Percentiles rank a stretch among this genome's conserved stretches.
Conservation (phyloP, 2,888 invertebrate species). For the Drepanosiphum platanoidis region DNA sequence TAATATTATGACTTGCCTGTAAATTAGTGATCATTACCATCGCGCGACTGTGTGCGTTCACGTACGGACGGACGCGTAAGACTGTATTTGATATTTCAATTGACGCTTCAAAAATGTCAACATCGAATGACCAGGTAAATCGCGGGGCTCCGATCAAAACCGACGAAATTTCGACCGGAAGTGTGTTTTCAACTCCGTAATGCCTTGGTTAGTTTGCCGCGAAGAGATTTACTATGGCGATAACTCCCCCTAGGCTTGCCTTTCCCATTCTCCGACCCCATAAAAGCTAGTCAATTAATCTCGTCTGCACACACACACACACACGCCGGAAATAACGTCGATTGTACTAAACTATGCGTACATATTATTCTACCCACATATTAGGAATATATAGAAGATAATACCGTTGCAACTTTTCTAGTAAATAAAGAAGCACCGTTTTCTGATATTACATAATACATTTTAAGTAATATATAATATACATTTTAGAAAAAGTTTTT, state of each 20-base stretch:
- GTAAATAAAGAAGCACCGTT: background rate
- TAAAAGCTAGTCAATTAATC: background rate
- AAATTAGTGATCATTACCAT: too few relatives aligned
- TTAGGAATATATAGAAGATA: background rate
- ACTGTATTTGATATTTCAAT: background rate
- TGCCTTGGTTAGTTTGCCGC: background rate
- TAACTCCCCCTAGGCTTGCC: background rate
- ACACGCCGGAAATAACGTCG: background rate
- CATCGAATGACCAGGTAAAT: background rate
- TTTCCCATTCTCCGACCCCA: background rate
- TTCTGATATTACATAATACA: background rate
- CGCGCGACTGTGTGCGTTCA: too few relatives aligned
- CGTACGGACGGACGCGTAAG: too few relatives aligned
- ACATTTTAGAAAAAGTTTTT: constrained; percentile 14
- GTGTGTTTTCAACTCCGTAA: background rate
- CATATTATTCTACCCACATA: background rate
- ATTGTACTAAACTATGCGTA: background rate
- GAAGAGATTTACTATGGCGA: background rate
- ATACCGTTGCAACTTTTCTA: background rate
- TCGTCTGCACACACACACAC: background rate
- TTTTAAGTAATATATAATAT: background rate
- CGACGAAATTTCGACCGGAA: background rate
- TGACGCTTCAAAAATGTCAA: background rate
- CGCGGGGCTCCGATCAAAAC: background rate
- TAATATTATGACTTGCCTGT: too few relatives aligned